Evolutionary conservation across 2,113 vertebrate genomes (phyloP).

Genomic region (Otus sunia): DNA sequence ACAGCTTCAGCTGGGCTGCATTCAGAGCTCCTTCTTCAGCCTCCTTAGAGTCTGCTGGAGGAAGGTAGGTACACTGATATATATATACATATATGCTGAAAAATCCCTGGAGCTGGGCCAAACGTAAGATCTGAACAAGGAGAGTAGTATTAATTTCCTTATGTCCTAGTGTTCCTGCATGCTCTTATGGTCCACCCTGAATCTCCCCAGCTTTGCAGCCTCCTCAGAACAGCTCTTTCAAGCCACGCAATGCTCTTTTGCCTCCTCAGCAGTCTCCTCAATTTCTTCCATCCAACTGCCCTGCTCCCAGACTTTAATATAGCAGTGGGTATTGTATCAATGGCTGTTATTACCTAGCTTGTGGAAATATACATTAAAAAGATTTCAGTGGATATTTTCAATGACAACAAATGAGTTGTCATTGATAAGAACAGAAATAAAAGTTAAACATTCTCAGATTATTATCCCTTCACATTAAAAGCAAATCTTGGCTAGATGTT

Average conservation of each 20-base stretch:
- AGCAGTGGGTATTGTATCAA: background rate
- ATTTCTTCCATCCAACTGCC: background rate
- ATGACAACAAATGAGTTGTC: background rate
- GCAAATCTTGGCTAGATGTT: background rate
- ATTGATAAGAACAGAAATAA: background rate
- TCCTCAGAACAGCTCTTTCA: background rate
- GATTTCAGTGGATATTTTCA: background rate
- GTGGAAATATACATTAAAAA: background rate
- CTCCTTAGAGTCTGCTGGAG: background rate
- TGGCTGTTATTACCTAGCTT: background rate
- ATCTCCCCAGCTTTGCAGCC: background rate
- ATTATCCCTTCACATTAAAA: background rate
- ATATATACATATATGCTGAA: background rate
- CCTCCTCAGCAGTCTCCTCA: background rate
- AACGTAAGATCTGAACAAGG: background rate
- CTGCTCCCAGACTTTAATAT: background rate
- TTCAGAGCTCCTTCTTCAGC: background rate
- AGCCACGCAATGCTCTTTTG: background rate
- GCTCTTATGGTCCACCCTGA: background rate
- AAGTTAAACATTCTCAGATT: background rate
- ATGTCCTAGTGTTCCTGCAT: background rate
- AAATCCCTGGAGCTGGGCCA: background rate
- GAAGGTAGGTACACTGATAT: background rate
- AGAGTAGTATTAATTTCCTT: background rate
- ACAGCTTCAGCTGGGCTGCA: background rate